phyloP scores from a whole-genome alignment of 2,888 invertebrate species.

The Tinea semifulvella region DNA sequence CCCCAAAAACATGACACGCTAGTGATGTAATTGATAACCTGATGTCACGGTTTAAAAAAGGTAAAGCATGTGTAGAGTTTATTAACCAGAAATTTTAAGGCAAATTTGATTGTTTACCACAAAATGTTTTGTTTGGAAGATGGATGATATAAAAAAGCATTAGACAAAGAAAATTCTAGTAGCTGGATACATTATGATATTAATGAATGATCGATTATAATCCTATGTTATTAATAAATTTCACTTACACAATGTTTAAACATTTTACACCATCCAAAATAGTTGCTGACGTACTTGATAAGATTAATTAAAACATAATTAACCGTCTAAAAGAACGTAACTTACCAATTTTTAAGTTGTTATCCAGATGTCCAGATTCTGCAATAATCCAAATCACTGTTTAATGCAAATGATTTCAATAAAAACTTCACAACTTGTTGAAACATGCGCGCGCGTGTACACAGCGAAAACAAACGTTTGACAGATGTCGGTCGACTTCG shows the following conservation, averaged over 20 bases:
- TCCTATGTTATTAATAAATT: not conserved
- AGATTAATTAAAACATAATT: not conserved
- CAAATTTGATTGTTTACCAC: too few relatives aligned
- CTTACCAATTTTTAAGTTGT: constrained; percentile 52
- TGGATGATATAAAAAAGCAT: too few relatives aligned
- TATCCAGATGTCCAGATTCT: constrained; percentile 35
- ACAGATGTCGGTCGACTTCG: constrained; percentile 49
- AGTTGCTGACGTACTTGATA: not conserved
- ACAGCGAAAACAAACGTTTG: constrained; percentile 51
- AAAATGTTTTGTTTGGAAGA: too few relatives aligned
- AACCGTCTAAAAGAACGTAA: constrained; percentile 16
- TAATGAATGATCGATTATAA: not conserved
- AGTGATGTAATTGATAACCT: too few relatives aligned
- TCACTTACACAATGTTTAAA: constrained; percentile 8
- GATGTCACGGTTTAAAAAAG: too few relatives aligned
- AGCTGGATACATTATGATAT: too few relatives aligned
- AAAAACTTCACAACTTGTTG: constrained; percentile 44
- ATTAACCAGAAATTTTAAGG: too few relatives aligned
- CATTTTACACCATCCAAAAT: constrained; percentile 5
- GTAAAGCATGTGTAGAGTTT: too few relatives aligned
- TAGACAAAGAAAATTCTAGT: too few relatives aligned
- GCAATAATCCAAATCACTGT: constrained; percentile 57
- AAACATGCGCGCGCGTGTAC: constrained; percentile 61
- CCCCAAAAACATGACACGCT: not conserved
- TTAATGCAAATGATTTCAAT: constrained; percentile 33